Conservation (phyloP, 2,113 vertebrate genomes). For the Dromaius novaehollandiae region DNA sequence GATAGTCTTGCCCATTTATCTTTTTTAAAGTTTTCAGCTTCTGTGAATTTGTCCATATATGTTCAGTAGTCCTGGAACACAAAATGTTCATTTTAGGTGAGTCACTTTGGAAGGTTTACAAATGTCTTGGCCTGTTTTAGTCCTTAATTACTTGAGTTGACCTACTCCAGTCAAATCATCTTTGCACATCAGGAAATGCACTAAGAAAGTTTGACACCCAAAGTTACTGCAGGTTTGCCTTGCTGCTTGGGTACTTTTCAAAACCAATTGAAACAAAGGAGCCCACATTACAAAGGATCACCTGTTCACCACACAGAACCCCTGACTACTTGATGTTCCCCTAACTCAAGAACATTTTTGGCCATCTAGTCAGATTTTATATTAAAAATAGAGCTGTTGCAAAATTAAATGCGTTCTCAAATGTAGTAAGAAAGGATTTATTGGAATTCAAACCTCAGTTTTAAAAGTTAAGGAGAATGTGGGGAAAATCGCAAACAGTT, state of each 20-base stretch:
- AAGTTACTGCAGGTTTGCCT: neutral
- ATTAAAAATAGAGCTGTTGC: neutral
- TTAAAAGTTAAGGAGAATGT: neutral
- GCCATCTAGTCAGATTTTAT: neutral
- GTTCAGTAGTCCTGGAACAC: neutral
- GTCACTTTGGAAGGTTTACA: neutral
- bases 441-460: neutral
- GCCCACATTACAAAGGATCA: neutral
- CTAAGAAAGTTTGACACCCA: neutral
- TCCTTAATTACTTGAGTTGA: neutral
- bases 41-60: neutral
- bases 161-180: neutral
- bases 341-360: neutral
- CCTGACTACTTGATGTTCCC: neutral
- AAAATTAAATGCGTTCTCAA: neutral
- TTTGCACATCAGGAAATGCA: neutral
- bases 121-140: neutral
- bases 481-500: neutral
- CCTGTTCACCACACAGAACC: neutral
- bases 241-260: neutral
- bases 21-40: neutral
- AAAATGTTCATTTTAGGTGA: neutral
- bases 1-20: neutral
- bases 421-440: neutral
- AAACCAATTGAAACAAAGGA: neutral